phyloP scores from a whole-genome alignment of 2,888 invertebrate genomes.

The Parnassius apollo region DNA sequence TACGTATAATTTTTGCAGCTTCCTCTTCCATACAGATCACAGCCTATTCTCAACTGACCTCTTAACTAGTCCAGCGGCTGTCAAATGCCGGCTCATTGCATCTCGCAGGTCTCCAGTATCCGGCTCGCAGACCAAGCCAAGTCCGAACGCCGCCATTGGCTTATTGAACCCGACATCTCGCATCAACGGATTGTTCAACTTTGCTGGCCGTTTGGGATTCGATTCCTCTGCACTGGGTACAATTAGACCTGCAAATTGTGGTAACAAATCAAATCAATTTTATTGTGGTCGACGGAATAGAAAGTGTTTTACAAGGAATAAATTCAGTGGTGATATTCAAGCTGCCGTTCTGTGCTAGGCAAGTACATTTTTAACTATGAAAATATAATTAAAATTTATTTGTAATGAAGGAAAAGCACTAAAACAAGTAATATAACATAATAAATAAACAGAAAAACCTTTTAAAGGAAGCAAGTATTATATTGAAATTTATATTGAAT shows the following conservation, averaged over 20 bases:
- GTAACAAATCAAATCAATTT: too few relatives aligned
- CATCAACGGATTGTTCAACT: slow-evolving; percentile 10
- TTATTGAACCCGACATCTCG: neutral
- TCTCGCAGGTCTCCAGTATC: neutral
- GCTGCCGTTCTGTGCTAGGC: too few relatives aligned
- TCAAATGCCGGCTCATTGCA: slow-evolving; percentile 4
- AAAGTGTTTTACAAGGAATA: too few relatives aligned
- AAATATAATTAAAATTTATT: too few relatives aligned
- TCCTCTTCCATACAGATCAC: neutral
- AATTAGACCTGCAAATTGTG: slow-evolving; percentile 1
- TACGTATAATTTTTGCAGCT: neutral
- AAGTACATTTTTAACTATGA: too few relatives aligned
- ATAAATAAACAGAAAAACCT: too few relatives aligned
- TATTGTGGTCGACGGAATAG: too few relatives aligned
- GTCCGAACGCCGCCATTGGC: slow-evolving; percentile 4
- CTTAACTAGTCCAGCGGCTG: neutral
- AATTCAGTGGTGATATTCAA: too few relatives aligned
- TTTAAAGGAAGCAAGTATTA: too few relatives aligned
- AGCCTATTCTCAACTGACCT: slow-evolving; percentile 1
- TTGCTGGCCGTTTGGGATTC: slow-evolving; percentile 13
- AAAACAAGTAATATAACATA: too few relatives aligned
- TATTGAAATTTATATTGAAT: too few relatives aligned
- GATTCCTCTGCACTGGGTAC: neutral
- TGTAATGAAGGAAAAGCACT: too few relatives aligned
- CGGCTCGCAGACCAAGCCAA: neutral